Percentiles rank a stretch among this genome's conserved stretches.
phyloP scores from a whole-genome alignment of 2,888 invertebrate genomes.

The Nineta flava region DNA sequence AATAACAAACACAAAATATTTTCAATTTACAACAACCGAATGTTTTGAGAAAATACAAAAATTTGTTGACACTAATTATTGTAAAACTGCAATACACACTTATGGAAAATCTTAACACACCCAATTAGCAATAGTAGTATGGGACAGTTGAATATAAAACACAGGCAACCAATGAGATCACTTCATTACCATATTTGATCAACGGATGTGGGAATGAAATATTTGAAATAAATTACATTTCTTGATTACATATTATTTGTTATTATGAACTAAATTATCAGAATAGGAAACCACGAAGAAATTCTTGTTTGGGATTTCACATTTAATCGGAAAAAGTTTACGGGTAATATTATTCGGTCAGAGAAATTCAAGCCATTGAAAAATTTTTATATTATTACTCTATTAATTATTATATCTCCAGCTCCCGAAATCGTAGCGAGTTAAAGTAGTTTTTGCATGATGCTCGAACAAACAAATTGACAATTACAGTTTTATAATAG shows the following conservation, averaged over 20 bases:
- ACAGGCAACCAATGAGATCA: not conserved
- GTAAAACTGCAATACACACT: not conserved
- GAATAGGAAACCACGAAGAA: not conserved
- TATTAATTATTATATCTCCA: no score
- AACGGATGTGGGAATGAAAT: constrained; percentile 1
- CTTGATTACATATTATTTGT: no score
- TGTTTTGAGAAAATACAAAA: not conserved
- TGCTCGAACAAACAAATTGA: no score
- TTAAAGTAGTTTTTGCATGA: no score
- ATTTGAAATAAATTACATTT: not conserved
- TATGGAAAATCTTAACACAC: not conserved
- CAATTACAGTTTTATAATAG: no score
- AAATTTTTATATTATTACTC: not conserved
- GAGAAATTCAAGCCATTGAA: no score
- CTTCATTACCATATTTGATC: constrained; percentile 1
- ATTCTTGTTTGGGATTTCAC: not conserved
- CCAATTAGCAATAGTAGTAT: not conserved
- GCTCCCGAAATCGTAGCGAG: no score
- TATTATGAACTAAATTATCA: no score
- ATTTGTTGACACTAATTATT: no score
- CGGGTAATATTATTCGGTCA: no score
- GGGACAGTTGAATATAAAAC: not conserved
- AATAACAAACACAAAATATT: not conserved
- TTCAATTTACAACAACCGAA: not conserved
- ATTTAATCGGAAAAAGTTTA: no score